Conservation (phyloP, 1,140 invertebrate species). For the Heliconius melpomene region DNA sequence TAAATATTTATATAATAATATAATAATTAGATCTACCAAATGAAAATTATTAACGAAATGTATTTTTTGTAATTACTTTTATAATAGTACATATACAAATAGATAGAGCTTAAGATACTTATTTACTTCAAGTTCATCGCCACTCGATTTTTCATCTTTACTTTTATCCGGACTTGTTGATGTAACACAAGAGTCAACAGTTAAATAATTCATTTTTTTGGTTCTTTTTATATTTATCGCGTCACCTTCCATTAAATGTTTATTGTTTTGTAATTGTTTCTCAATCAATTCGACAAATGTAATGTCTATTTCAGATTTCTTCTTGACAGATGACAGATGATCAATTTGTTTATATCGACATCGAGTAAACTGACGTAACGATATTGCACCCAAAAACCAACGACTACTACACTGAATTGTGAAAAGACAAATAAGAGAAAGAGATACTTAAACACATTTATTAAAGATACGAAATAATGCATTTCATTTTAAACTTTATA, state of each 20-base stretch:
- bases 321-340: slow-evolving; percentile 23
- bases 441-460: not conserved
- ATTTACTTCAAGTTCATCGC: slow-evolving; percentile 58
- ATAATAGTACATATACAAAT: not conserved
- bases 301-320: not conserved
- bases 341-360: slow-evolving; percentile 24
- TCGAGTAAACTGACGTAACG: not conserved
- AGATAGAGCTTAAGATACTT: not conserved
- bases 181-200: slow-evolving; percentile 42
- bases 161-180: slow-evolving; percentile 41
- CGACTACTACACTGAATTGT: not conserved
- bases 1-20: not conserved
- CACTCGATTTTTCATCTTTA: slow-evolving; percentile 38
- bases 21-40: not conserved
- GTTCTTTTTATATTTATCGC: not conserved
- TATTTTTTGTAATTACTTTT: not conserved
- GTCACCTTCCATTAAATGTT: slow-evolving; percentile 14
- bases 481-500: too few species aligned
- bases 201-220: slow-evolving; percentile 50
- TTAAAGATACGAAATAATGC: not conserved
- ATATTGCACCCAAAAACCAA: not conserved
- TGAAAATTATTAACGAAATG: not conserved
- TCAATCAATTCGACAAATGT: not conserved
- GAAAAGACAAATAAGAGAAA: not conserved
- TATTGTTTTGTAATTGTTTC: not conserved